Conservation (phyloP, 1,140 invertebrate genomes). For the Diorhabda sublineata region DNA sequence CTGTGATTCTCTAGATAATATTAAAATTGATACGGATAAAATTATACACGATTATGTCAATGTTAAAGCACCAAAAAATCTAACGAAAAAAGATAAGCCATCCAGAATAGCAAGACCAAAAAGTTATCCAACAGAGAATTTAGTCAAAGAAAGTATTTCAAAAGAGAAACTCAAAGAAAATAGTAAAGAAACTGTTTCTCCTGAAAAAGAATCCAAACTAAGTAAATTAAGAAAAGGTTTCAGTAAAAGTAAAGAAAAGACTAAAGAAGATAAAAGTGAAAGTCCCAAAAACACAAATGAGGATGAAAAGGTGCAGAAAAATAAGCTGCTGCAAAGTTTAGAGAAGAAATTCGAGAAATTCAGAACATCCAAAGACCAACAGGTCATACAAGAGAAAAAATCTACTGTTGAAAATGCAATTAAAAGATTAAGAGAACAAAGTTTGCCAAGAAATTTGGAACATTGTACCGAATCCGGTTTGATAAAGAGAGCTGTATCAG, state of each 20-base stretch:
- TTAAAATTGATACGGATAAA: slow-evolving; percentile 20
- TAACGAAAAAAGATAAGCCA: slow-evolving; percentile 45
- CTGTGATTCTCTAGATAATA: slow-evolving; percentile 4
- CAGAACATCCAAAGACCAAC: slow-evolving; percentile 47
- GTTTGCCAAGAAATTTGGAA: slow-evolving; percentile 55
- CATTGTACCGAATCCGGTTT: slow-evolving; percentile 53
- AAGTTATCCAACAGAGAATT: slow-evolving; percentile 49
- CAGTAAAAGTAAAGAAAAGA: slow-evolving; percentile 47
- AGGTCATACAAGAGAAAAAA: slow-evolving; percentile 42
- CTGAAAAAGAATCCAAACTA: slow-evolving; percentile 51
- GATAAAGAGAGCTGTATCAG: slow-evolving; percentile 64
- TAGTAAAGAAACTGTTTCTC: slow-evolving; percentile 43
- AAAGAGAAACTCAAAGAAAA: slow-evolving; percentile 38
- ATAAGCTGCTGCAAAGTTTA: slow-evolving; percentile 57
- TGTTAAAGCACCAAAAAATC: slow-evolving; percentile 27
- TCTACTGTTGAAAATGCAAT: slow-evolving; percentile 52
- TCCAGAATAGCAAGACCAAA: slow-evolving; percentile 59
- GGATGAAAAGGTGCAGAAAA: slow-evolving; percentile 48
- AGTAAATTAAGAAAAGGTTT: slow-evolving; percentile 47
- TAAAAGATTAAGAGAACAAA: slow-evolving; percentile 58
- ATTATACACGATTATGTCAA: slow-evolving; percentile 35
- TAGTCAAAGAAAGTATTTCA: slow-evolving; percentile 13
- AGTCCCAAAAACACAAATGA: slow-evolving; percentile 48
- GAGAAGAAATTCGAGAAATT: slow-evolving; percentile 66
- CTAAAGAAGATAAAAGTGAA: slow-evolving; percentile 47